Evolutionary conservation across 2,888 invertebrate species (phyloP).

Genomic region (Fabriciana adippe): DNA sequence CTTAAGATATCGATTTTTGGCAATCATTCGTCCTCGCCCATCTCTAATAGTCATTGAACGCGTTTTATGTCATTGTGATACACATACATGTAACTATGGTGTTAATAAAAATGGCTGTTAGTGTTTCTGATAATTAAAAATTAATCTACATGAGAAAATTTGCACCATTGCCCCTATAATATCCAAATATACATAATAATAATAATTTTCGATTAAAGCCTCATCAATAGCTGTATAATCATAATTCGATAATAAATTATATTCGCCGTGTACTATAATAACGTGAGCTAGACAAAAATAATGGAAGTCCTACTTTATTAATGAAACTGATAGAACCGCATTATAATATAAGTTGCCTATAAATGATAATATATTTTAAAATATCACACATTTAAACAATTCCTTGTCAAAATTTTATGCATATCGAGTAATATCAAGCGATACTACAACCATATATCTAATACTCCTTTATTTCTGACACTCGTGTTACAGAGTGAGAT

Average conservation of each 20-base stretch:
- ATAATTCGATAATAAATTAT: not conserved
- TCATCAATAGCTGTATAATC: conserved; percentile 6
- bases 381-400: conserved; percentile 25
- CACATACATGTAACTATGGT: not conserved
- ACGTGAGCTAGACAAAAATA: conserved; percentile 8
- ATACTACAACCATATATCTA: conserved; percentile 4
- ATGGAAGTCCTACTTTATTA: conserved; percentile 16
- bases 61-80: too few species aligned
- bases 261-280: conserved; percentile 7
- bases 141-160: not conserved
- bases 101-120: not conserved
- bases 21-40: not conserved
- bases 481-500: too few species aligned
- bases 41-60: not conserved
- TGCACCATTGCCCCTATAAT: not conserved
- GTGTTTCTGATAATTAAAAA: not conserved
- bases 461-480: too few species aligned
- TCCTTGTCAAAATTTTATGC: conserved; percentile 16
- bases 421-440: conserved; percentile 10
- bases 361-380: conserved; percentile 17
- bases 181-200: conserved; percentile 1
- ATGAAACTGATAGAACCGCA: not conserved
- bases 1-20: not conserved
- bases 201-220: conserved; percentile 8
- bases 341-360: conserved; percentile 7